These are phyloP conservation scores for Sebastes hubbsi DNA, from an alignment of 2,797 vertebrate species.

Conservation along the genomic window DNA sequence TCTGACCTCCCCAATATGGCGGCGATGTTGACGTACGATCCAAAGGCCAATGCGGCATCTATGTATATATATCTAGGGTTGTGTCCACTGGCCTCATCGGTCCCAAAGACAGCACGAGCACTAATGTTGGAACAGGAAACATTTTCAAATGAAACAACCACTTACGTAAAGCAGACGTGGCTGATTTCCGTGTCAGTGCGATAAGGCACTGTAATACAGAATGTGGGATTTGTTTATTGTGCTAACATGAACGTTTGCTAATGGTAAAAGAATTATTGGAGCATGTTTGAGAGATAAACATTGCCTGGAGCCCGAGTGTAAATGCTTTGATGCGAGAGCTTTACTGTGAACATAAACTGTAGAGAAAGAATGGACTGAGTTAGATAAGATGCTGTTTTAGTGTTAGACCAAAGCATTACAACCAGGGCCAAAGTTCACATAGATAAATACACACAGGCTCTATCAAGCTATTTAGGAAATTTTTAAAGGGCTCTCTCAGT, in stretches of 20 bases:
- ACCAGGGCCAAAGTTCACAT: conserved; percentile 41
- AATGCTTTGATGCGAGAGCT: conserved; percentile 29
- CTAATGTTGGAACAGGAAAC: conserved; percentile 13
- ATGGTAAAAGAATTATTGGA: conserved; percentile 10
- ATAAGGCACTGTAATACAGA: conserved; percentile 18
- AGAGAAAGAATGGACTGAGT: conserved; percentile 11
- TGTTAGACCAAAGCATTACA: conserved; percentile 2
- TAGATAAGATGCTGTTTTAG: conserved; percentile 44
- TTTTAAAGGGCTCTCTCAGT: background rate
- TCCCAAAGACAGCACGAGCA: background rate
- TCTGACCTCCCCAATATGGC: rapidly evolving
- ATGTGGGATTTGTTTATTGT: conserved; percentile 17
- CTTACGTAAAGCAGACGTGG: background rate
- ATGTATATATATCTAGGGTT: too few species aligned
- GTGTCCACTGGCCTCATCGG: background rate
- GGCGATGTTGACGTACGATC: too few species aligned
- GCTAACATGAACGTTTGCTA: conserved; percentile 11
- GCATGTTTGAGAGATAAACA: conserved; percentile 38
- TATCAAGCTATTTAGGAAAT: conserved; percentile 13
- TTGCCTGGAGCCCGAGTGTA: conserved; percentile 30
- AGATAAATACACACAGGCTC: conserved; percentile 36
- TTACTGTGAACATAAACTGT: conserved; percentile 14
- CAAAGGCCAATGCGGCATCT: too few species aligned
- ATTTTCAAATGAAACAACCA: conserved; percentile 3
- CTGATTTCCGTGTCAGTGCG: conserved; percentile 9